phyloP scores from a whole-genome alignment of 2,888 invertebrate species.

The Mellilla xanthometata region DNA sequence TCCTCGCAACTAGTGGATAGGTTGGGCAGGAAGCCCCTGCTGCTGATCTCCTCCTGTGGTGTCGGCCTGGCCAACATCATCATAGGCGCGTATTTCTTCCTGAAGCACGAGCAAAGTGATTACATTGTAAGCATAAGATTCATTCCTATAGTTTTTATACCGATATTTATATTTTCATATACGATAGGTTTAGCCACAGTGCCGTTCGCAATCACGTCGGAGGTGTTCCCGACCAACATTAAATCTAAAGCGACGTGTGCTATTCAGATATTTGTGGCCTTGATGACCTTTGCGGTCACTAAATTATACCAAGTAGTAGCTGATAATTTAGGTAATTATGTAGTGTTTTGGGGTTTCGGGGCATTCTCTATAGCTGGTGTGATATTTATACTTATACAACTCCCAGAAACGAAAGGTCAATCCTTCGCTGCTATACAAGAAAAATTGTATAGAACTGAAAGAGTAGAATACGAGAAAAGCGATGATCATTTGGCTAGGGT shows the following conservation, averaged over 20 bases:
- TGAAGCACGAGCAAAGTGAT: constrained; percentile 71
- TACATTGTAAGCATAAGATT: constrained; percentile 72
- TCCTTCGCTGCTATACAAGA: constrained; percentile 83
- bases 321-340: constrained; percentile 72
- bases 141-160: constrained; percentile 83
- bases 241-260: constrained; percentile 85
- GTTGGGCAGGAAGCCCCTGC: constrained; percentile 83
- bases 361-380: constrained; percentile 75
- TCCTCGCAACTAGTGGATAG: constrained; percentile 84
- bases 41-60: constrained; percentile 82
- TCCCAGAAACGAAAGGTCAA: constrained; percentile 85
- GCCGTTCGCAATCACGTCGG: constrained; percentile 84
- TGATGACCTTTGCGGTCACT: constrained; percentile 83
- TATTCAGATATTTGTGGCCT: constrained; percentile 83
- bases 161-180: constrained; percentile 84
- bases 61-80: constrained; percentile 78
- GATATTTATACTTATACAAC: constrained; percentile 71
- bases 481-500: constrained; percentile 60
- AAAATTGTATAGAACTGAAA: constrained; percentile 62
- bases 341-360: constrained; percentile 82
- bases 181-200: constrained; percentile 85
- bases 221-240: constrained; percentile 85
- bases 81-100: constrained; percentile 80
- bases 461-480: constrained; percentile 60
- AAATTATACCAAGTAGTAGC: constrained; percentile 81